Conservation (phyloP, 2,113 vertebrate genomes). For the Nothoprocta perdicaria region DNA sequence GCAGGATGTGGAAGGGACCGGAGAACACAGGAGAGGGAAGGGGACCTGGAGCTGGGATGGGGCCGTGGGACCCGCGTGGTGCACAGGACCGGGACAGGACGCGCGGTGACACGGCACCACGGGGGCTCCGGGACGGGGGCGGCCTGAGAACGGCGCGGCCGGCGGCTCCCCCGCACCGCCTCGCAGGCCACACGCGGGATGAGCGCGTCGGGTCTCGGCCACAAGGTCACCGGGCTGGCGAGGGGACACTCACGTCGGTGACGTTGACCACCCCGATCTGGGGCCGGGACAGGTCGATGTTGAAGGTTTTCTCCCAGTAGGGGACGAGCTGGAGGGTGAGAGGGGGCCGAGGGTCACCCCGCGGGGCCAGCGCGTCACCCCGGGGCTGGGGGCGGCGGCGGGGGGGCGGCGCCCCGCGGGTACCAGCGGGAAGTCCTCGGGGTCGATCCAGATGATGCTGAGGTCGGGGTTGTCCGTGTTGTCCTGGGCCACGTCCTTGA, state of each 20-base stretch:
- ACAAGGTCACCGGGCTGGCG: background rate
- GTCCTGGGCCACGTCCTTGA: conserved; percentile 91
- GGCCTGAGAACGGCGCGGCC: too few species aligned
- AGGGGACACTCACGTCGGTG: conserved; percentile 84
- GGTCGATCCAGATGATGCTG: conserved; percentile 96
- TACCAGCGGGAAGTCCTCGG: conserved; percentile 92
- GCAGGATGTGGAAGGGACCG: too few species aligned
- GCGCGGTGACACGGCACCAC: too few species aligned
- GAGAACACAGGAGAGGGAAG: background rate
- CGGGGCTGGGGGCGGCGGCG: too few species aligned
- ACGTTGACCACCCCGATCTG: conserved; percentile 92
- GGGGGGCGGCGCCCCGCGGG: background rate
- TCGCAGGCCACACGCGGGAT: too few species aligned
- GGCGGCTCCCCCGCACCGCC: background rate
- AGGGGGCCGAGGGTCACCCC: background rate
- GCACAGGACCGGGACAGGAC: background rate
- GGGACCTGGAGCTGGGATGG: background rate
- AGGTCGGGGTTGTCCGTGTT: conserved; percentile 91
- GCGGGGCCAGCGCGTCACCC: too few species aligned
- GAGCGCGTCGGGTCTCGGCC: background rate
- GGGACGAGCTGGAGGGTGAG: conserved; percentile 83
- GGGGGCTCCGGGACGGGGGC: background rate
- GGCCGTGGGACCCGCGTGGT: too few species aligned
- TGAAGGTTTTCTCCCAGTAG: conserved; percentile 93
- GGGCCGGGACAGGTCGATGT: conserved; percentile 87